Conservation (phyloP, 2,113 vertebrate species). For the Vimba vimba region DNA sequence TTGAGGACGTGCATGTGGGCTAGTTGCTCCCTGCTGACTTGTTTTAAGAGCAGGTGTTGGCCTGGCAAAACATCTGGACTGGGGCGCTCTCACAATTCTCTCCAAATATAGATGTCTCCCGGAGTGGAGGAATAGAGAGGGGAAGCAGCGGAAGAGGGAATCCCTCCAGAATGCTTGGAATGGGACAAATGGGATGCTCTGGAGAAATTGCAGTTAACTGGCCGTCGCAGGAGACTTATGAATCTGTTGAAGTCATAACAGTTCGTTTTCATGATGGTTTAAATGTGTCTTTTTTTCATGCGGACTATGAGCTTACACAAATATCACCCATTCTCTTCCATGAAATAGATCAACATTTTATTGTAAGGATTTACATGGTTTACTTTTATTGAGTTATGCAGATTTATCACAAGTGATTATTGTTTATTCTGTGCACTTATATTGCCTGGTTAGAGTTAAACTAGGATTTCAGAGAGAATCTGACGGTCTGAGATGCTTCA, state of each 20-base stretch:
- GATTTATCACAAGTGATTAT: background rate
- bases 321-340: background rate
- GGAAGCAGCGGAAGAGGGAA: conserved; percentile 63
- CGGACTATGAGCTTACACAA: background rate
- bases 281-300: background rate
- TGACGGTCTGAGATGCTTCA: conserved; percentile 26
- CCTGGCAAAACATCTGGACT: conserved; percentile 70
- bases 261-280: background rate
- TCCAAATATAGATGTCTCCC: conserved; percentile 68
- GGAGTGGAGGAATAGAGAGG: conserved; percentile 64
- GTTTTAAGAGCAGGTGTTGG: conserved; percentile 71
- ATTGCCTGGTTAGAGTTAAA: background rate
- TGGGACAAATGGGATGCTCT: conserved; percentile 63
- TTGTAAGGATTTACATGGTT: background rate
- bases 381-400: background rate
- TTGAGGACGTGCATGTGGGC: background rate
- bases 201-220: conserved; percentile 26
- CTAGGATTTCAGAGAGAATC: background rate
- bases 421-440: background rate
- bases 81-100: conserved; percentile 48
- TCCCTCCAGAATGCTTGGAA: conserved; percentile 64
- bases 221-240: background rate
- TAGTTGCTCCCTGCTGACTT: conserved; percentile 57
- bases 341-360: background rate
- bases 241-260: conserved; percentile 41